phyloP scores from a whole-genome alignment of 2,888 invertebrate species.

The Limnephilus lunatus region DNA sequence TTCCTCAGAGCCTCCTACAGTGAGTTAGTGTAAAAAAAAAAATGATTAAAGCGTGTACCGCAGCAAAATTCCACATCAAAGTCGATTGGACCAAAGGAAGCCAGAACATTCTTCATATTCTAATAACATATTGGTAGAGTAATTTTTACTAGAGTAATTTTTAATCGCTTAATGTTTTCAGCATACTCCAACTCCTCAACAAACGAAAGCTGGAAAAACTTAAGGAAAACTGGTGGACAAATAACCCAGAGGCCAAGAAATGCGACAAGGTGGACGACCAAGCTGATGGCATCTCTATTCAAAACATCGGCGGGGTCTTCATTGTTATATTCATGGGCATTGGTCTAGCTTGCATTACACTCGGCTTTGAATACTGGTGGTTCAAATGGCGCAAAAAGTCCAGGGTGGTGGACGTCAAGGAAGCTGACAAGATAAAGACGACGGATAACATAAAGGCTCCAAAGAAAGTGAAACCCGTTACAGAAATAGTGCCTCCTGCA shows the following conservation, averaged over 20 bases:
- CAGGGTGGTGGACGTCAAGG: conserved; percentile 80
- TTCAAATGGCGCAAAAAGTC: conserved; percentile 86
- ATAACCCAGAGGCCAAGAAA: conserved; percentile 85
- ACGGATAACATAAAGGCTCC: conserved; percentile 45
- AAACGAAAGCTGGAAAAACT: conserved; percentile 93
- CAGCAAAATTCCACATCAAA: no score
- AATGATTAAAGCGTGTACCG: no score
- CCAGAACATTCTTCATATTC: no score
- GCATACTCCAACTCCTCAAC: conserved; percentile 95
- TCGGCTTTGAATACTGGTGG: conserved; percentile 97
- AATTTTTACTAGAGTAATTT: background rate
- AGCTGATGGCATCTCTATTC: conserved; percentile 97
- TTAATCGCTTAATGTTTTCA: conserved; percentile 69
- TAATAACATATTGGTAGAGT: no score
- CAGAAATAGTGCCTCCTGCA: conserved; percentile 46
- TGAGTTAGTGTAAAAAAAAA: no score
- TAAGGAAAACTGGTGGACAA: conserved; percentile 98
- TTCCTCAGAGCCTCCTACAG: no score
- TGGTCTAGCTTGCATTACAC: conserved; percentile 91
- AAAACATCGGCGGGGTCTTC: conserved; percentile 98
- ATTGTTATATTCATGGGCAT: conserved; percentile 98
- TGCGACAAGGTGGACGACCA: conserved; percentile 95
- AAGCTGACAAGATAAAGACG: conserved; percentile 70
- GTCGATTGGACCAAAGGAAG: no score
- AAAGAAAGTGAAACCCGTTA: conserved; percentile 59